A percentile compares a stretch with the other conserved stretches of the same genome.
phyloP scores from a whole-genome alignment of 1,140 invertebrate species.

The Drosophila setifemur region DNA sequence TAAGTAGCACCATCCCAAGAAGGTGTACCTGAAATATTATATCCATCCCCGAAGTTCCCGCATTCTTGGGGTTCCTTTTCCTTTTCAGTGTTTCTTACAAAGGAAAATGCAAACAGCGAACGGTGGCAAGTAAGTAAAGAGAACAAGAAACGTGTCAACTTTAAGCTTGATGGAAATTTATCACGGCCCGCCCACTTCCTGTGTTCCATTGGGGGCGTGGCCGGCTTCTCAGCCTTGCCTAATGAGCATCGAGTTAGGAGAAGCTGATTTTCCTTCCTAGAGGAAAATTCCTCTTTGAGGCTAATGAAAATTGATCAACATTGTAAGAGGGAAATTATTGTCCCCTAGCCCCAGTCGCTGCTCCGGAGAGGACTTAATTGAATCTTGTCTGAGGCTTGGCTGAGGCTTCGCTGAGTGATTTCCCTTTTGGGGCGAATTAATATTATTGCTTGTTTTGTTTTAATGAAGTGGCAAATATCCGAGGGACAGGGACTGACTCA shows the following conservation, averaged over 20 bases:
- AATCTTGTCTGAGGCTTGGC: conserved; percentile 15
- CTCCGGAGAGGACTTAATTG: conserved; percentile 18
- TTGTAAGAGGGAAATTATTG: conserved; percentile 31
- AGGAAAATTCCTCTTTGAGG: neutral
- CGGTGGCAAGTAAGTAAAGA: conserved; percentile 5
- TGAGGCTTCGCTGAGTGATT: conserved; percentile 20
- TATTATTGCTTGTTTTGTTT: conserved; percentile 47
- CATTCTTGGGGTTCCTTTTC: conserved; percentile 13
- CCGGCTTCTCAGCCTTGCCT: neutral
- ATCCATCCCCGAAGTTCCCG: conserved; percentile 41
- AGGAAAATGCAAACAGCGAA: conserved; percentile 33
- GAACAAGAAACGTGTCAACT: conserved; percentile 49
- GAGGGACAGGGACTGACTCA: conserved; percentile 4
- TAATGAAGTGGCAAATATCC: conserved; percentile 28
- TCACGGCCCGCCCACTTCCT: conserved; percentile 17
- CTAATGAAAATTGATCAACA: conserved; percentile 70
- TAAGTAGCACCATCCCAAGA: conserved; percentile 56
- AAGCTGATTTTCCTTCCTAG: conserved; percentile 1
- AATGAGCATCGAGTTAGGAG: conserved; percentile 10
- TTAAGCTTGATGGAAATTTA: conserved; percentile 65
- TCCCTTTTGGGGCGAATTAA: conserved; percentile 40
- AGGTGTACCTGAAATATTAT: conserved; percentile 62
- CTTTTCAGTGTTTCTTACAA: conserved; percentile 3
- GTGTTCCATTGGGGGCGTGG: conserved; percentile 16
- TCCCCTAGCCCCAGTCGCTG: conserved; percentile 25